Base-by-base conservation (phyloP, 2,797 vertebrate species). In the Avahi laniger region DNA sequence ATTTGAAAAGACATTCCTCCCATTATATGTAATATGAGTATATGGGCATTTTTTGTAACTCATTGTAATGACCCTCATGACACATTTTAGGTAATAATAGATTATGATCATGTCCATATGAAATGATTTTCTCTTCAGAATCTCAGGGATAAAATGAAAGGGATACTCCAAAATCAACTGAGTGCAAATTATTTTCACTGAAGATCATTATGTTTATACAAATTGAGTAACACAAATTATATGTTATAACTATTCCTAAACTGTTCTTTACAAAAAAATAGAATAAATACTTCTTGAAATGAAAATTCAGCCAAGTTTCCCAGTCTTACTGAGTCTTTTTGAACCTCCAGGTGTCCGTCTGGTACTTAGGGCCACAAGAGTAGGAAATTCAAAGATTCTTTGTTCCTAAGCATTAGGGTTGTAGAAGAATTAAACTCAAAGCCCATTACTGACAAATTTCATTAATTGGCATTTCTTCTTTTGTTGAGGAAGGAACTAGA, bases 191-290 rank as follows among this genome's bases (percentile, higher is more conserved):
- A 95, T 97, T 91, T 93, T 96, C 87, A 92, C 35, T 76, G 75
- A 89, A 97, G 96, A 97, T 93, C 57, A 93, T 94, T 87, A 94
- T 75, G 87, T 95, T 96, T 96, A 86, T 96, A 83, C 84, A 96
- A 97, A 96, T 95, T 65, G 94, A 92, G 84, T 86, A 93, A 81
- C 41, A 92, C 46, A 97, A 89, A 94, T 93, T 75, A 86, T 80
- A 95, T 84, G 69, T 93, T 96, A 17, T 1, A 4, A 76, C 41
- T 94, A 59, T 92, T 94, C 94, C 89, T 80, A 81, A 96, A 87
- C 82, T 72, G 46, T 89, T 95, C 78, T 94, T 96, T 65, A 82
- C 65, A 75, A 95, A 89, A 89, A 89, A 94, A 91, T 65, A 86
- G 65, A 96, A 94, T 33, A 95, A 83, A 93, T 89, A 20, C 35